A percentile compares a stretch with the other conserved stretches of the same genome.
These are phyloP conservation scores for Onthophagus sagittarius DNA, from an alignment of 2,888 invertebrate species.

Conservation along the genomic window DNA sequence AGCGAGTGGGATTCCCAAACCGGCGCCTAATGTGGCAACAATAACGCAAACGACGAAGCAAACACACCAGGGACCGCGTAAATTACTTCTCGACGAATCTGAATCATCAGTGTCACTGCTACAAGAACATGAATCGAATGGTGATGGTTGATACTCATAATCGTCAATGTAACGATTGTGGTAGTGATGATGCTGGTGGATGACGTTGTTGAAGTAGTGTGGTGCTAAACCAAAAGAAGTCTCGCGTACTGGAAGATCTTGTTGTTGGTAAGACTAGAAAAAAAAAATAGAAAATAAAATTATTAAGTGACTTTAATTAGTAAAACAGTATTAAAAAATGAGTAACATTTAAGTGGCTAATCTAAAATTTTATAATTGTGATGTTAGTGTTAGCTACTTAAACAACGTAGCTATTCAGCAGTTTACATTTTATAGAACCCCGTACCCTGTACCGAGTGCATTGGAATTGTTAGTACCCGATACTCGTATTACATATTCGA, in stretches of 20 bases:
- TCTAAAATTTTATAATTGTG: too few species aligned
- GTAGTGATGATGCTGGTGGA: conserved; percentile 34
- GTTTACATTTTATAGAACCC: too few species aligned
- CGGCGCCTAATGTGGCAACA: conserved; percentile 57
- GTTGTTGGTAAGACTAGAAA: conserved; percentile 21
- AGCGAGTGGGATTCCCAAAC: conserved; percentile 57
- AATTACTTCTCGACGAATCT: conserved; percentile 53
- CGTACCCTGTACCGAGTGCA: too few species aligned
- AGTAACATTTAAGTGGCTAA: too few species aligned
- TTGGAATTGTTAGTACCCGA: too few species aligned
- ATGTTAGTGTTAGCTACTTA: too few species aligned
- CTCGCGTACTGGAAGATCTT: conserved; percentile 40
- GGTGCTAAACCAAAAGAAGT: conserved; percentile 41
- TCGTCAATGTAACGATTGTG: conserved; percentile 29
- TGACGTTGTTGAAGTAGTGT: conserved; percentile 39
- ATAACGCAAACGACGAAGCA: conserved; percentile 59
- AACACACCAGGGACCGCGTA: conserved; percentile 52
- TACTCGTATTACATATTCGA: too few species aligned
- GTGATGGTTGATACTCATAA: conserved; percentile 37
- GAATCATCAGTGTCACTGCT: conserved; percentile 48
- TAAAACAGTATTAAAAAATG: not conserved
- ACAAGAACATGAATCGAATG: conserved; percentile 49
- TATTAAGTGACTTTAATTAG: not conserved
- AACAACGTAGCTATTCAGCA: too few species aligned
- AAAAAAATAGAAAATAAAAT: not conserved